These are phyloP conservation scores for Agrotis ipsilon DNA, from an alignment of 2,888 invertebrate species.

Conservation along the genomic window DNA sequence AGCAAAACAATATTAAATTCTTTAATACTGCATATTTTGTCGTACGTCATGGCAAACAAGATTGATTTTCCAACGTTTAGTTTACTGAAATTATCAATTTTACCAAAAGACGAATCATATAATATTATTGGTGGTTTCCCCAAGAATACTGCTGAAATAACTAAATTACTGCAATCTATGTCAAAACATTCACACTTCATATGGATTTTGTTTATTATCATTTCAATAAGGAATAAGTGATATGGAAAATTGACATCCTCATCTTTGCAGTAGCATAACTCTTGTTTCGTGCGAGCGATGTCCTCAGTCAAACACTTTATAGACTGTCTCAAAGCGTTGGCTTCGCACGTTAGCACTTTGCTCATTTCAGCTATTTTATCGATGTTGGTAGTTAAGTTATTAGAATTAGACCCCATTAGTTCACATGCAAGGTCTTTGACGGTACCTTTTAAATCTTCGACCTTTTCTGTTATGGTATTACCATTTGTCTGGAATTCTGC, in stretches of 20 bases:
- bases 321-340: conserved; percentile 82
- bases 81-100: conserved; percentile 80
- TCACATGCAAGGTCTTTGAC: conserved; percentile 73
- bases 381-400: conserved; percentile 76
- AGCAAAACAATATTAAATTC: conserved; percentile 81
- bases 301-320: conserved; percentile 82
- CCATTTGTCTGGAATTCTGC: conserved; percentile 71
- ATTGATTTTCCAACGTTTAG: conserved; percentile 86
- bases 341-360: conserved; percentile 83
- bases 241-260: conserved; percentile 84
- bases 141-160: conserved; percentile 84
- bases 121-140: conserved; percentile 84
- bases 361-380: conserved; percentile 85
- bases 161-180: conserved; percentile 84
- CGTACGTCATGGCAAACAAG: conserved; percentile 88
- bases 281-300: conserved; percentile 80
- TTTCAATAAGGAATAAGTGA: conserved; percentile 86
- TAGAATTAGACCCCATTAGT: conserved; percentile 65
- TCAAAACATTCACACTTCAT: conserved; percentile 90
- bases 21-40: conserved; percentile 84
- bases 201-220: conserved; percentile 87
- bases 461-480: conserved; percentile 71
- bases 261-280: conserved; percentile 66
- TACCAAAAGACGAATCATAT: conserved; percentile 84
- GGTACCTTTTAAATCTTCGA: conserved; percentile 75